Conservation (phyloP, 2,113 vertebrate species). For the Apteryx mantelli region DNA sequence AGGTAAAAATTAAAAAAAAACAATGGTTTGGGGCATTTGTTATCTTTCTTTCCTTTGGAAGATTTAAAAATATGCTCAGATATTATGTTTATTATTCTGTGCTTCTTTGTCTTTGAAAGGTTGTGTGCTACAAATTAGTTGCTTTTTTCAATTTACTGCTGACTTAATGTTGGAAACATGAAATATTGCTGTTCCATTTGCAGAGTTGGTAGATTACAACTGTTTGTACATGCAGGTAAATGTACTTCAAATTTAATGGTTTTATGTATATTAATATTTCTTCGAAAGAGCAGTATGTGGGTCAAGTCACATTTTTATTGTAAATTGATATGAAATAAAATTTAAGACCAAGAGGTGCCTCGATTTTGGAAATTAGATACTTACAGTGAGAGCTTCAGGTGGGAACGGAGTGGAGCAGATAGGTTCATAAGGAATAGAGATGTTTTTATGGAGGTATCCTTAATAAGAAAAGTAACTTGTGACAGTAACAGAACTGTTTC, state of each 20-base stretch:
- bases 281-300: conserved; percentile 24
- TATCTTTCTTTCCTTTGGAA: conserved; percentile 47
- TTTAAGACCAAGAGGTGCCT: conserved; percentile 45
- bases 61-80: conserved; percentile 42
- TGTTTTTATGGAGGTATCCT: conserved; percentile 59
- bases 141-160: conserved; percentile 31
- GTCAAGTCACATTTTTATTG: conserved; percentile 41
- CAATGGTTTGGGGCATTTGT: conserved; percentile 42
- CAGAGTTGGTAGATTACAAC: conserved; percentile 64
- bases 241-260: conserved; percentile 61
- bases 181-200: conserved; percentile 62
- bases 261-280: conserved; percentile 34
- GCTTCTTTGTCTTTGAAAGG: conserved; percentile 76
- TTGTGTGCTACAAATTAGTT: conserved; percentile 70
- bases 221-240: conserved; percentile 68
- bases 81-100: conserved; percentile 75
- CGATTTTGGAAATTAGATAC: conserved; percentile 63
- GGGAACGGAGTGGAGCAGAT: conserved; percentile 56
- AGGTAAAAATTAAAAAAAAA: not conserved
- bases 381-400: conserved; percentile 61
- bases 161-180: conserved; percentile 68
- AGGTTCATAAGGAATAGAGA: conserved; percentile 53
- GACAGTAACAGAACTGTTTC: conserved; percentile 21
- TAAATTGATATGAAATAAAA: conserved; percentile 38
- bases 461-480: conserved; percentile 21